Evolutionary conservation across 2,797 vertebrate genomes (phyloP).

Genomic region (Sebastes alutus): DNA sequence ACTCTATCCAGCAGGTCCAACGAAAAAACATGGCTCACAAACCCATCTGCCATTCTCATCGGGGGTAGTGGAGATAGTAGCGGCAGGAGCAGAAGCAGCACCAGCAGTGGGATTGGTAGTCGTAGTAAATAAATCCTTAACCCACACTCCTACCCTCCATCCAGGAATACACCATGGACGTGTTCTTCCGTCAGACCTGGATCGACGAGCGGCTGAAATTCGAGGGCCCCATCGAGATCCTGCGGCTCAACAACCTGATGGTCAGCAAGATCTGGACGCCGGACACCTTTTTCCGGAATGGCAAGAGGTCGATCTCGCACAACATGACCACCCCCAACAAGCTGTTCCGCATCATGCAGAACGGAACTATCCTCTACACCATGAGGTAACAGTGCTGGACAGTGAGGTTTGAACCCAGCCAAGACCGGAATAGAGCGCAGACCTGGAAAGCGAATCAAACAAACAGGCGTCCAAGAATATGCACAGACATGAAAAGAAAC

Average conservation of each 20-base stretch:
- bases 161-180: slow-evolving; percentile 89
- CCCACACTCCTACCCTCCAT: slow-evolving; percentile 11
- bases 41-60: slow-evolving; percentile 71
- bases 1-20: slow-evolving; percentile 60
- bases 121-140: slow-evolving; percentile 47
- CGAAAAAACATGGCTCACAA: slow-evolving; percentile 58
- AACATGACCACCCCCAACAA: slow-evolving; percentile 92
- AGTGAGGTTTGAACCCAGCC: slow-evolving; percentile 48
- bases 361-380: slow-evolving; percentile 90
- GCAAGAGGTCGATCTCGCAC: slow-evolving; percentile 89
- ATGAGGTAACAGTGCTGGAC: slow-evolving; percentile 81
- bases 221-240: slow-evolving; percentile 86
- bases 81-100: slow-evolving; percentile 38
- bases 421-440: slow-evolving; percentile 75
- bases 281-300: slow-evolving; percentile 89
- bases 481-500: slow-evolving; percentile 64
- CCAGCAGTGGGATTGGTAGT: slow-evolving; percentile 30
- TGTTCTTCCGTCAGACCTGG: slow-evolving; percentile 89
- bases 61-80: slow-evolving; percentile 74
- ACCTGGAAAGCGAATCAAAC: slow-evolving; percentile 68
- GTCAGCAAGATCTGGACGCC: slow-evolving; percentile 90
- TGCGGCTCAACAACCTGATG: slow-evolving; percentile 89
- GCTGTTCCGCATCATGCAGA: slow-evolving; percentile 91
- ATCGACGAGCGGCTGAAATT: slow-evolving; percentile 86
- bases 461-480: slow-evolving; percentile 69